A percentile compares a stretch with the other conserved stretches of the same genome.
Evolutionary conservation across 2,113 vertebrate species (phyloP).

Genomic region (Planiliza haematocheilus): DNA sequence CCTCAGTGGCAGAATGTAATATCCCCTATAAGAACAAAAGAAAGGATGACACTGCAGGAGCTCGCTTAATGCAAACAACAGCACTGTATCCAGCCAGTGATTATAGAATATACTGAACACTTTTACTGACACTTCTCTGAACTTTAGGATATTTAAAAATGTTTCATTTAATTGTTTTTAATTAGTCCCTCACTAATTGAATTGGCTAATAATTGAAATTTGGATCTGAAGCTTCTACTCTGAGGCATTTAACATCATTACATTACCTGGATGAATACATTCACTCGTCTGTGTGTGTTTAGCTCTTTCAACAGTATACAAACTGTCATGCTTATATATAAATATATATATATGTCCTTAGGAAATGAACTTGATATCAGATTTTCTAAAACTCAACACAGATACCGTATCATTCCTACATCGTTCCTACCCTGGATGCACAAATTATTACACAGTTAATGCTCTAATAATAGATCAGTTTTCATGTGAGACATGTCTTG

Average conservation of each 20-base stretch:
- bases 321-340: too few relatives aligned
- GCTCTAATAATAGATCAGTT: constrained; percentile 73
- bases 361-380: constrained; percentile 27
- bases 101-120: not conserved
- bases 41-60: too few relatives aligned
- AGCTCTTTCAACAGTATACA: constrained; percentile 11
- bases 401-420: constrained; percentile 37
- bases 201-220: constrained; percentile 53
- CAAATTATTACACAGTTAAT: constrained; percentile 63
- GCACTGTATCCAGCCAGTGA: too few relatives aligned
- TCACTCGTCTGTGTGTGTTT: constrained; percentile 17
- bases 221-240: constrained; percentile 33
- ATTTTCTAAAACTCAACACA: constrained; percentile 44
- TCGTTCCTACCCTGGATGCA: constrained; percentile 45
- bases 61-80: too few relatives aligned
- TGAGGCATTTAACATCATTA: constrained; percentile 58
- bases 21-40: too few relatives aligned
- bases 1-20: too few relatives aligned
- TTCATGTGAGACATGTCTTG: constrained; percentile 61
- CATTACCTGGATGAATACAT: constrained; percentile 52
- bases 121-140: constrained; percentile 12
- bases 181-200: constrained; percentile 37
- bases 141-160: constrained; percentile 5
- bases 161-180: constrained; percentile 8
- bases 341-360: not conserved